These are phyloP conservation scores for Drosophila anceps DNA, from an alignment of 2,888 invertebrate species.

Conservation along the genomic window DNA sequence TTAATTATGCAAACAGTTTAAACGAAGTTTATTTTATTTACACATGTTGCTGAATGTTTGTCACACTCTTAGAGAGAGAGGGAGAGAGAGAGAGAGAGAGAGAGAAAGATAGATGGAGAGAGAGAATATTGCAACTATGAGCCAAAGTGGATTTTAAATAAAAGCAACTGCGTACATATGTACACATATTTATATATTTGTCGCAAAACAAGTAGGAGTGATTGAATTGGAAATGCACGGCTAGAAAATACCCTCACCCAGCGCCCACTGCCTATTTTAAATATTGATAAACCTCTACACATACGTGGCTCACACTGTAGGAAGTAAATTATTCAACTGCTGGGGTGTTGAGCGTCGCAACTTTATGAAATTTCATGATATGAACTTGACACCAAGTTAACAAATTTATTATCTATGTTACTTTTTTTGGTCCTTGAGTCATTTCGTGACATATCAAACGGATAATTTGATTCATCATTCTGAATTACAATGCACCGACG, in stretches of 20 bases:
- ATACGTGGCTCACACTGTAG: background rate
- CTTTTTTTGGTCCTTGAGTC: background rate
- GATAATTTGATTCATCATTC: background rate
- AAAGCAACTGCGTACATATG: constrained; percentile 35
- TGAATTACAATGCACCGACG: background rate
- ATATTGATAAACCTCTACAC: background rate
- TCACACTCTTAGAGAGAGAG: constrained; percentile 6
- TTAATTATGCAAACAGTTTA: constrained; percentile 80
- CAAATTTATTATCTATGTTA: background rate
- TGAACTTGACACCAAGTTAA: background rate
- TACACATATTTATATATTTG: background rate
- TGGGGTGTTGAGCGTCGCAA: background rate
- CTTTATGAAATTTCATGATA: background rate
- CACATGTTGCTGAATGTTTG: constrained; percentile 67
- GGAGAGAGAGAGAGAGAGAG: background rate
- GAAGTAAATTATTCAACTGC: background rate
- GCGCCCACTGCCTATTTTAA: background rate
- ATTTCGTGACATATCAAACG: no score
- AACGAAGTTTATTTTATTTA: constrained; percentile 78
- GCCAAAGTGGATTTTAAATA: constrained; percentile 35
- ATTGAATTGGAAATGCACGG: background rate
- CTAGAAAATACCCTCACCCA: background rate
- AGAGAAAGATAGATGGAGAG: background rate
- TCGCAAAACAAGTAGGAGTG: background rate
- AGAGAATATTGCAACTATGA: background rate